Evolutionary conservation across 2,113 vertebrate species (phyloP).

Genomic region (Urocolius indicus): DNA sequence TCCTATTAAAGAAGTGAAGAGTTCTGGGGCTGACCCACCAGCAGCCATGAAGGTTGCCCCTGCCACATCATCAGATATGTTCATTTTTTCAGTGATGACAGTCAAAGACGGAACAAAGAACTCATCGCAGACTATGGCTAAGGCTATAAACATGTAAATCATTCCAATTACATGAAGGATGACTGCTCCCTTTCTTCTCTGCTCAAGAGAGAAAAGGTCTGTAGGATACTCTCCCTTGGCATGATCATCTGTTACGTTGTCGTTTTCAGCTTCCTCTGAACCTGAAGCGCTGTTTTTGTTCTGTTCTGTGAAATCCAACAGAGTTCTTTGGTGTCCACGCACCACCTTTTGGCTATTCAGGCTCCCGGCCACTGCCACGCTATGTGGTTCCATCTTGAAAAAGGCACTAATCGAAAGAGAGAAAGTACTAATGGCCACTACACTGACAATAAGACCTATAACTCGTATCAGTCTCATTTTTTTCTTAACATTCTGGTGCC

Average conservation of each 20-base stretch:
- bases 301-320: constrained; percentile 84
- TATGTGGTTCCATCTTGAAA: constrained; percentile 79
- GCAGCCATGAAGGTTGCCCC: constrained; percentile 99
- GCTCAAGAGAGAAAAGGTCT: constrained; percentile 87
- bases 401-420: constrained; percentile 91
- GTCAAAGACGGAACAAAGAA: constrained; percentile 98
- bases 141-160: constrained; percentile 99
- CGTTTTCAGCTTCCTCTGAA: constrained; percentile 59
- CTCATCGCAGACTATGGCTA: constrained; percentile 98
- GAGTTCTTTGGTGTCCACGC: constrained; percentile 85
- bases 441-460: constrained; percentile 85
- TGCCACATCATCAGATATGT: constrained; percentile 96
- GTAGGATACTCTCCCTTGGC: constrained; percentile 87
- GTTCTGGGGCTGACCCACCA: constrained; percentile 96
- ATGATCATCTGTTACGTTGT: constrained; percentile 72
- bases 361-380: constrained; percentile 55
- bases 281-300: constrained; percentile 77
- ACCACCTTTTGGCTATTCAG: constrained; percentile 65
- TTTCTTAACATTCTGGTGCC: constrained; percentile 80
- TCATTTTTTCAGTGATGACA: constrained; percentile 94
- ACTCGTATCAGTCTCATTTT: constrained; percentile 89
- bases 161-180: constrained; percentile 93
- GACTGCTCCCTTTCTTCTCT: constrained; percentile 90
- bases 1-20: constrained; percentile 98
- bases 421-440: constrained; percentile 88